Percentiles rank a stretch among this genome's conserved stretches.
phyloP scores from a whole-genome alignment of 2,888 invertebrate genomes.

The Gymnosoma rotundatum region DNA sequence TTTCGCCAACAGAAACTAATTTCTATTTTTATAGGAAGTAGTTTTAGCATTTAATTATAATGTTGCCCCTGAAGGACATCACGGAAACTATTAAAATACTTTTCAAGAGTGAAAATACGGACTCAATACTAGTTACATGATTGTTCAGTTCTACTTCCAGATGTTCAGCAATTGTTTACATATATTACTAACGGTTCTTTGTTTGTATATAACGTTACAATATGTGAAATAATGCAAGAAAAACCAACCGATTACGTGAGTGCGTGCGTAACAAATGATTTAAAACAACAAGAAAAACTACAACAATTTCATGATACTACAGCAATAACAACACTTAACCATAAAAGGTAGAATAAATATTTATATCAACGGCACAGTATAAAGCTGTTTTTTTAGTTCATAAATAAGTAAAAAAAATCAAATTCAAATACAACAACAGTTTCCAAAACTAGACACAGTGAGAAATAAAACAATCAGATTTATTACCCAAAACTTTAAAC shows the following conservation, averaged over 20 bases:
- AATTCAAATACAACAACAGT: background rate
- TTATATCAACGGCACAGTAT: background rate
- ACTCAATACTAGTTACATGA: no score
- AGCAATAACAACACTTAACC: background rate
- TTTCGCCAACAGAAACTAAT: no score
- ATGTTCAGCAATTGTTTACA: background rate
- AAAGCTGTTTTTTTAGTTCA: background rate
- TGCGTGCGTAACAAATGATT: slow-evolving; percentile 53
- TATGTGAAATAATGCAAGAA: slow-evolving; percentile 4
- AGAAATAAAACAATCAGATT: no score
- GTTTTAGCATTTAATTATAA: no score
- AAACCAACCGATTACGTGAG: slow-evolving; percentile 51
- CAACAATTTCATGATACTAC: background rate
- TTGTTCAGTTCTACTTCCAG: no score
- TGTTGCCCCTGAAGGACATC: no score
- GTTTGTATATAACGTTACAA: background rate
- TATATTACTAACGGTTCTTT: background rate
- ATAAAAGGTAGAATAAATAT: background rate
- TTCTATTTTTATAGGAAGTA: no score
- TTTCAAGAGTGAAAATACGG: no score
- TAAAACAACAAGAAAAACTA: slow-evolving; percentile 1
- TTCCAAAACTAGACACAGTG: background rate
- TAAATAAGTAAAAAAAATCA: background rate
- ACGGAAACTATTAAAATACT: no score
- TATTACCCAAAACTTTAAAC: no score